Evolutionary conservation across 2,113 vertebrate species (phyloP).

Genomic region (Pachypanchax playfairii): DNA sequence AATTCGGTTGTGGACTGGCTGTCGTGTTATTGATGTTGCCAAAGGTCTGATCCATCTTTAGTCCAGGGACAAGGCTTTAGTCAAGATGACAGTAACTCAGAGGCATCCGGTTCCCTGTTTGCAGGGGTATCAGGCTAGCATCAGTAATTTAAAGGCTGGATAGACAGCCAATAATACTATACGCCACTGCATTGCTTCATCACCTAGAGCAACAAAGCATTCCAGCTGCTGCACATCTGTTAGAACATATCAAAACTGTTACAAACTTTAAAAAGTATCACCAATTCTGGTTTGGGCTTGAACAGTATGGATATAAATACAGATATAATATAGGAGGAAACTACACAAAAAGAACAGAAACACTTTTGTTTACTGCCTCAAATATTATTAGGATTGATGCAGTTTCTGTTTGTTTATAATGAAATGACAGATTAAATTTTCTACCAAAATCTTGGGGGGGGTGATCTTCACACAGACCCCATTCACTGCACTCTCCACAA

Average conservation of each 20-base stretch:
- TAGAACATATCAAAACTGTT: slow-evolving; percentile 10
- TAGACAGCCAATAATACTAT: slow-evolving; percentile 46
- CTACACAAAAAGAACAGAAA: too few relatives aligned
- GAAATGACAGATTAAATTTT: too few relatives aligned
- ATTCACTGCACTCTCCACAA: too few relatives aligned
- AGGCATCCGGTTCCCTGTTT: slow-evolving; percentile 46
- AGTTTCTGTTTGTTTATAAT: too few relatives aligned
- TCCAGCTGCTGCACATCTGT: slow-evolving; percentile 2
- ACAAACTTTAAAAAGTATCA: slow-evolving; percentile 3
- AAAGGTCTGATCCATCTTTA: slow-evolving; percentile 66
- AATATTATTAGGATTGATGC: too few relatives aligned
- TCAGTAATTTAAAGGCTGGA: slow-evolving; percentile 58
- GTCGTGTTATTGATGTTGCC: slow-evolving; percentile 70
- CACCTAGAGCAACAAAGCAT: slow-evolving; percentile 8
- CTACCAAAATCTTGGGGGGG: too few relatives aligned
- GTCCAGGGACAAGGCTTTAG: slow-evolving; percentile 55
- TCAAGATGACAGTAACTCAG: slow-evolving; percentile 64
- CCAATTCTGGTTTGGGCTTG: neutral
- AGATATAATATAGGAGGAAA: too few relatives aligned
- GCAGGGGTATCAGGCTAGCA: slow-evolving; percentile 32
- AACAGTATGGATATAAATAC: too few relatives aligned
- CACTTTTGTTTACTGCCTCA: too few relatives aligned
- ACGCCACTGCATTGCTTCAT: slow-evolving; percentile 27
- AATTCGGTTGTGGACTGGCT: slow-evolving; percentile 59
- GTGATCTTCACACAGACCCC: too few relatives aligned